Conservation (phyloP, 2,797 vertebrate genomes). For the Setipinna tenuifilis region DNA sequence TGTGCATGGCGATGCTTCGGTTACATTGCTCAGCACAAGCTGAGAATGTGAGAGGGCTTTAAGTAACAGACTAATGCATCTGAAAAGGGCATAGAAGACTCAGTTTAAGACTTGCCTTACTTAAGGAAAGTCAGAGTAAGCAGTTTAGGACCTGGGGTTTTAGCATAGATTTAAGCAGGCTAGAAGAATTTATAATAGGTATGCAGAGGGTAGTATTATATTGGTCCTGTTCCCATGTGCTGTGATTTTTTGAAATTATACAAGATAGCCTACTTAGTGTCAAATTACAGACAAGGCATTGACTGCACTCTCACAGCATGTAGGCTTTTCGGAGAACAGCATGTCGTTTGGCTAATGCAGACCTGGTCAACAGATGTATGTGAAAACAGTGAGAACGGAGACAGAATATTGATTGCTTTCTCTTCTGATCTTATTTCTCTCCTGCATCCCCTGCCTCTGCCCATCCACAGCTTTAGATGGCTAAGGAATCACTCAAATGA, state of each 20-base stretch:
- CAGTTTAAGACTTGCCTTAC: slow-evolving; percentile 1
- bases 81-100: not conserved
- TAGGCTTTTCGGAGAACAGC: not conserved
- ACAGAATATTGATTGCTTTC: slow-evolving; percentile 9
- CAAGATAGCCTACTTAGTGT: not conserved
- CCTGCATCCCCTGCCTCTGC: not conserved
- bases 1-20: not conserved
- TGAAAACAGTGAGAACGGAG: not conserved
- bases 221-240: not conserved
- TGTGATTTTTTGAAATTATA: not conserved
- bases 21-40: slow-evolving; percentile 15
- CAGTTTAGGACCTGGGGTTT: not conserved
- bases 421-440: not conserved
- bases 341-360: not conserved
- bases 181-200: not conserved
- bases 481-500: not conserved
- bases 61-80: slow-evolving; percentile 13
- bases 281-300: not conserved
- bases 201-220: not conserved
- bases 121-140: not conserved
- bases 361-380: not conserved
- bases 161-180: not conserved
- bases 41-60: not conserved
- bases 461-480: not conserved
- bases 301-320: not conserved